These are phyloP conservation scores for Grus americana DNA, from an alignment of 2,113 vertebrate genomes.

Conservation along the genomic window DNA sequence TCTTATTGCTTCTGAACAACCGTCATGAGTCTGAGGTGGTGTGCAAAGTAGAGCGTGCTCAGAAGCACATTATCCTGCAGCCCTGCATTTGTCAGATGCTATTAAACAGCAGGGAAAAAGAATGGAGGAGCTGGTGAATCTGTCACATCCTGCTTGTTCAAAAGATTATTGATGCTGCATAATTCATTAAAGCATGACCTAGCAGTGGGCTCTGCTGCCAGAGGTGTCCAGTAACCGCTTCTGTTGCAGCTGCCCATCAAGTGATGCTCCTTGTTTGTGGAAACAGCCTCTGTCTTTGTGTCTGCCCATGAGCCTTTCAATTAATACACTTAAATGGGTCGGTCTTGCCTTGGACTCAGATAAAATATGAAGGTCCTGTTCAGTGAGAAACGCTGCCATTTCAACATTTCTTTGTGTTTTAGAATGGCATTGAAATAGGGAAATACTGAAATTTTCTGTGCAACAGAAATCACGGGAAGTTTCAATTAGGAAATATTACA, in stretches of 20 bases:
- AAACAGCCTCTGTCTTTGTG: neutral
- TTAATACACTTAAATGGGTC: neutral
- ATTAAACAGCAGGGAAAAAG: neutral
- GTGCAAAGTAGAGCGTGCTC: neutral
- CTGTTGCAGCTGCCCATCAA: neutral
- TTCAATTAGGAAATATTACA: neutral
- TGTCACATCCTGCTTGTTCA: constrained; percentile 40
- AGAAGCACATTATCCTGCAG: neutral
- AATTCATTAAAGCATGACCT: constrained; percentile 10
- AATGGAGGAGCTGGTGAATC: constrained; percentile 19
- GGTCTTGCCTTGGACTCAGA: neutral
- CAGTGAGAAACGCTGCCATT: neutral
- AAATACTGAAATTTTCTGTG: neutral
- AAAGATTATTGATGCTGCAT: constrained; percentile 38
- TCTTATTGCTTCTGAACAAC: neutral
- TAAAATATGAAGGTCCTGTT: neutral
- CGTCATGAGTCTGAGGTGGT: neutral
- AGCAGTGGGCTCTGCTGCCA: neutral
- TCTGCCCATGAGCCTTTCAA: neutral
- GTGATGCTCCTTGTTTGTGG: neutral
- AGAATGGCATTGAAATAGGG: neutral
- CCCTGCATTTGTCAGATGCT: constrained; percentile 34
- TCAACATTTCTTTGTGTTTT: neutral
- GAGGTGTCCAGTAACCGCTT: neutral
- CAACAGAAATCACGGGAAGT: neutral